Evolutionary conservation across 1,140 invertebrate species (phyloP), one percentile per base, ranked within the genome.

Genomic region (Drosophila tsacasi): DNA sequence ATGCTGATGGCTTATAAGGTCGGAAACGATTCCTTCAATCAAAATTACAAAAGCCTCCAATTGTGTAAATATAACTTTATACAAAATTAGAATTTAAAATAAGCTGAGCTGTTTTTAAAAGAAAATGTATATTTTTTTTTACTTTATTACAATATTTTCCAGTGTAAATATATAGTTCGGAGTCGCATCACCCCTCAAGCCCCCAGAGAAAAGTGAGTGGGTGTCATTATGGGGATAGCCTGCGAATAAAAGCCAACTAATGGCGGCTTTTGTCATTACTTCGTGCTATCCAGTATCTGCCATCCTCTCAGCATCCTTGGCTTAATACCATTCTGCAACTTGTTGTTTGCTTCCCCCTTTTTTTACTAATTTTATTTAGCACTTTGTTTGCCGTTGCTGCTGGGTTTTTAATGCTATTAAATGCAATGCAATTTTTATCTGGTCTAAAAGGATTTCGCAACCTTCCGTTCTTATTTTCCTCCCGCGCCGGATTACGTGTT

Each of bases 391-490:
- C 46, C 60, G 64, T 58, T 75, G 57, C 50, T 52, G 27, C 27
- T 52, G 50, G 27, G 50, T 52, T 75, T 79, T 83, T 83, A 77
- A 77, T 80, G 80, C 72, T 76, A 76, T 87, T 87, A 83, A 83
- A 83, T 87, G 77, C 84, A 87, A 75, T 85, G 83, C 68, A 75
- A 81, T 85, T 86, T 84, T 85, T 85, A 85, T 86, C 75, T 78
- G 75, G 21, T 67, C 32, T 55, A 49, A 65, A 85, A 61, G 71
- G 67, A 73, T 78, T 57, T 58, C 13, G 44, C 57, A 71, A 52
- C 50, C 57, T 46, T 69, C 40, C 55, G 57, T 46, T 67, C 30
- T 55, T 40, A 57, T 63, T 30, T 15, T 52, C 30, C 50, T 66
- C 59, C 52, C 54, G 32, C 66, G 55, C 59, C 27, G 59, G 47